These are phyloP conservation scores for Rhyacichthys aspro DNA, from an alignment of 2,797 vertebrate species.

Conservation along the genomic window DNA sequence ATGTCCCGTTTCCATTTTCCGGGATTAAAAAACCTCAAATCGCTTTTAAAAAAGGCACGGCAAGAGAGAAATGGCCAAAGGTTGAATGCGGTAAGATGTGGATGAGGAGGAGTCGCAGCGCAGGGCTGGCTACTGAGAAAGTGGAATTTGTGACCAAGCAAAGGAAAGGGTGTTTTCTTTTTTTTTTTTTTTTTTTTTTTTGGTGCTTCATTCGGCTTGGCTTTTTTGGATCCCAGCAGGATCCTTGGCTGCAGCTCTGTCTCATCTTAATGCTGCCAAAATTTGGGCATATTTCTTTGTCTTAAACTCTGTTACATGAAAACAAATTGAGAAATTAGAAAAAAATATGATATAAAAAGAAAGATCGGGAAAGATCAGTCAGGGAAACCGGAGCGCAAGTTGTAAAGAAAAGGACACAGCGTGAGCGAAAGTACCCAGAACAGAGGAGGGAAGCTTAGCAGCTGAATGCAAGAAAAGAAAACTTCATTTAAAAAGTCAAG, in stretches of 20 bases:
- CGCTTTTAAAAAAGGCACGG: conserved; percentile 74
- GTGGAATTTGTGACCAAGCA: conserved; percentile 87
- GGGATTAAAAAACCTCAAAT: conserved; percentile 76
- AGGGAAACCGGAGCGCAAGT: conserved; percentile 64
- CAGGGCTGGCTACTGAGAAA: conserved; percentile 83
- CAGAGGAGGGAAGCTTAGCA: conserved; percentile 62
- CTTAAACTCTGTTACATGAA: conserved; percentile 77
- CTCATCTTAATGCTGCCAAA: conserved; percentile 85
- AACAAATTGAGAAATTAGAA: conserved; percentile 71
- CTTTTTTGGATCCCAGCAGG: conserved; percentile 88
- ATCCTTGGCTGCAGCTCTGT: conserved; percentile 88
- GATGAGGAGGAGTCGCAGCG: conserved; percentile 82
- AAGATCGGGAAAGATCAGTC: conserved; percentile 50
- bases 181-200: conserved; percentile 78
- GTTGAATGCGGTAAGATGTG: conserved; percentile 83
- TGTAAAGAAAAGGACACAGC: conserved; percentile 56
- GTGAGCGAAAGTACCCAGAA: conserved; percentile 61
- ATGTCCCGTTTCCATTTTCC: conserved; percentile 77
- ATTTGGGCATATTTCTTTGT: conserved; percentile 85
- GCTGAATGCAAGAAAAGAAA: conserved; percentile 60
- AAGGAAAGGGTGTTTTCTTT: conserved; percentile 83
- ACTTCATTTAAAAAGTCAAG: conserved; percentile 59
- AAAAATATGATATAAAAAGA: conserved; percentile 59
- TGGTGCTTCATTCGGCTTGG: conserved; percentile 82
- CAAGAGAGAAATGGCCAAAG: conserved; percentile 83